phyloP scores from a whole-genome alignment of 2,888 invertebrate species.

The Cerastis leucographa region DNA sequence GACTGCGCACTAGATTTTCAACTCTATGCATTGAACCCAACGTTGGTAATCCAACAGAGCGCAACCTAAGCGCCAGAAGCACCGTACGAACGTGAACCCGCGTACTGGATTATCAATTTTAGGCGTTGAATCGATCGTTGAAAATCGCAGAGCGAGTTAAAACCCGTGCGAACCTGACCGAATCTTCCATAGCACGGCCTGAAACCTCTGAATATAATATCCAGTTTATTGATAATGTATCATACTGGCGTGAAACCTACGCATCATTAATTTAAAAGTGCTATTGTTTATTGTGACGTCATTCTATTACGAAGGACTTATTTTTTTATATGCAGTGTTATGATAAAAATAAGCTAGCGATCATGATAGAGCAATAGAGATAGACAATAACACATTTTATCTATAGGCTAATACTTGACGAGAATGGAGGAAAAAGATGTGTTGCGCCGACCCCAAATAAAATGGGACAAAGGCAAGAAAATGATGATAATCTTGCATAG shows the following conservation, averaged over 20 bases:
- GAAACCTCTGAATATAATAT: neutral
- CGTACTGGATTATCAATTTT: neutral
- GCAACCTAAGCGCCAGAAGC: no score
- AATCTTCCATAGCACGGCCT: neutral
- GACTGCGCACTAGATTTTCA: neutral
- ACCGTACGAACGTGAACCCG: neutral
- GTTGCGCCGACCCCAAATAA: no score
- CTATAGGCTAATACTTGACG: no score
- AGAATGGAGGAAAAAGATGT: no score
- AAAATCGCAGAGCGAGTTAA: neutral
- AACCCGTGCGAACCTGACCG: neutral
- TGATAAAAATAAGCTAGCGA: neutral
- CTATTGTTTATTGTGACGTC: slow-evolving; percentile 43
- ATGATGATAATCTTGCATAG: no score
- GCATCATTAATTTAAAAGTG: slow-evolving; percentile 30
- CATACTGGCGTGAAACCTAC: slow-evolving; percentile 12
- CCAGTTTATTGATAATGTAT: neutral
- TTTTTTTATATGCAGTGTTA: neutral
- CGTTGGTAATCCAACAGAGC: neutral
- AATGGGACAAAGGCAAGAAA: no score
- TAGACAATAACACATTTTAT: neutral
- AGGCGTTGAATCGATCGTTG: neutral
- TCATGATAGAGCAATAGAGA: neutral
- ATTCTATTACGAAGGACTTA: neutral
- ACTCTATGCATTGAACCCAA: neutral